phyloP scores from a whole-genome alignment of 2,888 invertebrate species.

The Sympetrum striolatum region DNA sequence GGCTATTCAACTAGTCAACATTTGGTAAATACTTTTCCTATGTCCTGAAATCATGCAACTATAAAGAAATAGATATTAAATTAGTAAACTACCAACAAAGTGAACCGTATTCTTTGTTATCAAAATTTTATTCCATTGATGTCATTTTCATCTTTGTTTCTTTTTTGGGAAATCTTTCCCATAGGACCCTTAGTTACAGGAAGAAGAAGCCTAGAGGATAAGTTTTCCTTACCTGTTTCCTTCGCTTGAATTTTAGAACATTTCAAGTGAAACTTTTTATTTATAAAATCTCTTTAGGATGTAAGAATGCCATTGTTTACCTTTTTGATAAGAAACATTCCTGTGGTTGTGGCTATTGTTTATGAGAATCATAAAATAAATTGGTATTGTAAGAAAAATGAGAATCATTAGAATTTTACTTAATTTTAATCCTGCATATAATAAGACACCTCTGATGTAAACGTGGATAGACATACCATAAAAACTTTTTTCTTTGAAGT shows the following conservation, averaged over 20 bases:
- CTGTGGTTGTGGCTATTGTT: constrained; percentile 18
- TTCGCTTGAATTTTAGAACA: no score
- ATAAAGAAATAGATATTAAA: background rate
- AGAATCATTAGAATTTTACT: background rate
- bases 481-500: no score
- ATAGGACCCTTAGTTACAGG: background rate
- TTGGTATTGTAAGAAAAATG: background rate
- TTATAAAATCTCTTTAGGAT: background rate
- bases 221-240: background rate
- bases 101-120: no score
- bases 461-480: no score
- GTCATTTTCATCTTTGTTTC: no score
- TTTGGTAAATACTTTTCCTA: background rate
- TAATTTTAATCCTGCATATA: no score
- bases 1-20: background rate
- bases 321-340: constrained; percentile 1
- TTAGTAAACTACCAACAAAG: background rate
- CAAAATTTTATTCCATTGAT: no score
- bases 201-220: background rate
- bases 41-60: background rate
- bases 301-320: background rate
- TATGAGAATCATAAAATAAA: background rate
- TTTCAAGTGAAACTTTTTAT: background rate
- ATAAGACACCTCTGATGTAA: no score
- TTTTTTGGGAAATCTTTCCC: background rate